A percentile compares a stretch with the other conserved stretches of the same genome.
These are phyloP conservation scores for Drosophila neonasuta DNA, from an alignment of 2,888 invertebrate species.

Conservation along the genomic window DNA sequence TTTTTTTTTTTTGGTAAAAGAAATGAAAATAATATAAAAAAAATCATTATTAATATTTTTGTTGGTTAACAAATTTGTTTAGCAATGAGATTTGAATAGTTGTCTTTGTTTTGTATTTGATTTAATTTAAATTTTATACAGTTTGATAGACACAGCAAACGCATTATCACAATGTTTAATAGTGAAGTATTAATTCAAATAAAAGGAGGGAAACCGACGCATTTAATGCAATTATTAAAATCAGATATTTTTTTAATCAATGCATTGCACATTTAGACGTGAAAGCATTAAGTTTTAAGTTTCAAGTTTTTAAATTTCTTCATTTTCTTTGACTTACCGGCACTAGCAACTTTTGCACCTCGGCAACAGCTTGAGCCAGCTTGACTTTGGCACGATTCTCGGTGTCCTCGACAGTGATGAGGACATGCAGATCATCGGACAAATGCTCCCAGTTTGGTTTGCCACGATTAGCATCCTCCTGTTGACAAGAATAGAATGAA, in stretches of 20 bases:
- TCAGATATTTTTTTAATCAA: background rate
- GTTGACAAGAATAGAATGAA: conserved; percentile 51
- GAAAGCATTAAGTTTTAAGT: conserved; percentile 24
- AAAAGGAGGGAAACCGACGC: conserved; percentile 10
- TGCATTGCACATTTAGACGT: conserved; percentile 16
- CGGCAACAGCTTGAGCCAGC: conserved; percentile 97
- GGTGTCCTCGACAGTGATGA: conserved; percentile 99
- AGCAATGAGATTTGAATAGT: conserved; percentile 50
- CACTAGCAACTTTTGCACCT: conserved; percentile 98
- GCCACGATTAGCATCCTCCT: conserved; percentile 99
- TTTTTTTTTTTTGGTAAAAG: conserved; percentile 56
- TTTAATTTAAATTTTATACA: conserved; percentile 36
- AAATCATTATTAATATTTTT: conserved; percentile 62
- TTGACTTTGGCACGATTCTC: conserved; percentile 98
- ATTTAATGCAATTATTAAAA: conserved; percentile 7
- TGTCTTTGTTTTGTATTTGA: conserved; percentile 29
- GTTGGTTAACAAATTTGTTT: conserved; percentile 63
- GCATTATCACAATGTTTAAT: conserved; percentile 34
- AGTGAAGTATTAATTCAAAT: conserved; percentile 38
- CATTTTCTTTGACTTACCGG: conserved; percentile 88
- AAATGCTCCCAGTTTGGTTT: conserved; percentile 99
- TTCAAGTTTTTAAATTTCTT: background rate
- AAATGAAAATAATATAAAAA: conserved; percentile 65
- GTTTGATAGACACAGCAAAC: conserved; percentile 46
- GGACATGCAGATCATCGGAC: conserved; percentile 98